Conservation (phyloP, 2,113 vertebrate genomes). For the Zosterops hypoxanthus region DNA sequence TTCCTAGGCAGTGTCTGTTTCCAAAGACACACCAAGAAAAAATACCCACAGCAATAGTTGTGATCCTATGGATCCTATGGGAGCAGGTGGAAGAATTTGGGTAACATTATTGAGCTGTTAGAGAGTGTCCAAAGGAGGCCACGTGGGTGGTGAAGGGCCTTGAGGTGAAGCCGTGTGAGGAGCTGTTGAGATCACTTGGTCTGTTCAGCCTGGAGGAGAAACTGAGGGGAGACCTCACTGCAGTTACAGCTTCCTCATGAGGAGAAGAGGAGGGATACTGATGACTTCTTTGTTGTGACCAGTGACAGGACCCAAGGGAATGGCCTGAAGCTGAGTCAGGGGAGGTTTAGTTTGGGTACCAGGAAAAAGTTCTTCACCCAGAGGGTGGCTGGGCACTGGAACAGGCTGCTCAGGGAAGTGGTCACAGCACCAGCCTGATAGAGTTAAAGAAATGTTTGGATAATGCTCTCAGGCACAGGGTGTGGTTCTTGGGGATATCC, state of each 20-base stretch:
- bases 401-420: not conserved
- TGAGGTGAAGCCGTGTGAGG: fast-evolving
- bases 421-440: not conserved
- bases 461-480: not conserved
- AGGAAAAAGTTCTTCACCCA: not conserved
- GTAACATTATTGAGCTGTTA: not conserved
- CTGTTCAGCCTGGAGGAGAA: not conserved
- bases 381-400: not conserved
- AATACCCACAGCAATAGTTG: not conserved
- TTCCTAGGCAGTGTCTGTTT: not conserved
- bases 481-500: not conserved
- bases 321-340: not conserved
- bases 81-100: not conserved
- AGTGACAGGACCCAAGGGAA: not conserved
- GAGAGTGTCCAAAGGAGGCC: not conserved
- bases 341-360: not conserved
- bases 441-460: not conserved
- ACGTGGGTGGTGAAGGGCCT: not conserved
- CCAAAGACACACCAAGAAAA: not conserved
- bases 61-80: not conserved
- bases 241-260: fast-evolving
- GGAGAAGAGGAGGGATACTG: no score
- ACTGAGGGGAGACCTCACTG: not conserved
- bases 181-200: fast-evolving
- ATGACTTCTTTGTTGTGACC: not conserved